phyloP scores from a whole-genome alignment of 2,888 invertebrate species.

The Pterostichus niger region DNA sequence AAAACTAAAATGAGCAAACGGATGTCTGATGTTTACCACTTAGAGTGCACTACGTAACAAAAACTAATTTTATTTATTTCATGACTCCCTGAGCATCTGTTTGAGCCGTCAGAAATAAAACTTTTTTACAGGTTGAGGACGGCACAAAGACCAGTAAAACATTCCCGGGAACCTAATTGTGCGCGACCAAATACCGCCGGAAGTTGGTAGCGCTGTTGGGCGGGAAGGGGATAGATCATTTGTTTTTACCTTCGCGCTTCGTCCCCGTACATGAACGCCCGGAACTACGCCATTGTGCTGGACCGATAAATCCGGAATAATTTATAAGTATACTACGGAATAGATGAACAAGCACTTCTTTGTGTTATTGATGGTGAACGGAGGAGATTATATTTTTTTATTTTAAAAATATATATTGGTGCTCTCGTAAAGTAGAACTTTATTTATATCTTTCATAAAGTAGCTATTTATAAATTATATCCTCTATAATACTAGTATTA shows the following conservation, averaged over 20 bases:
- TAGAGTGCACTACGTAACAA: conserved; percentile 22
- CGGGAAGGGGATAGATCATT: neutral
- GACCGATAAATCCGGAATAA: conserved; percentile 18
- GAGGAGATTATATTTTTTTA: conserved; percentile 11
- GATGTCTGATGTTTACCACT: conserved; percentile 26
- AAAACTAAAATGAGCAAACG: conserved; percentile 12
- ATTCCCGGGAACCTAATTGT: conserved; percentile 22
- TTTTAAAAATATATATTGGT: neutral
- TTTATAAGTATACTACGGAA: conserved; percentile 30
- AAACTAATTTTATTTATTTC: conserved; percentile 41
- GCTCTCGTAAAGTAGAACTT: no score
- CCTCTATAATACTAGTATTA: no score
- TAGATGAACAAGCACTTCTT: conserved; percentile 27
- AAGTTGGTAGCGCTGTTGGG: neutral
- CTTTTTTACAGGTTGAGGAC: conserved; percentile 17
- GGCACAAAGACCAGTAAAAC: conserved; percentile 21
- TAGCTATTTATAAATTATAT: no score
- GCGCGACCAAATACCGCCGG: conserved; percentile 8
- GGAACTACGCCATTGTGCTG: neutral
- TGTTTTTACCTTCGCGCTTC: conserved; percentile 8
- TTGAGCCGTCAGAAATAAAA: conserved; percentile 17
- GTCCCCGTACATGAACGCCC: neutral
- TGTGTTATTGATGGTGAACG: conserved; percentile 31
- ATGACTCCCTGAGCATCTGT: conserved; percentile 25
- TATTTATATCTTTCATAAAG: no score